These are phyloP conservation scores for Podabrus alpinus DNA, from an alignment of 2,888 invertebrate genomes.

Conservation along the genomic window DNA sequence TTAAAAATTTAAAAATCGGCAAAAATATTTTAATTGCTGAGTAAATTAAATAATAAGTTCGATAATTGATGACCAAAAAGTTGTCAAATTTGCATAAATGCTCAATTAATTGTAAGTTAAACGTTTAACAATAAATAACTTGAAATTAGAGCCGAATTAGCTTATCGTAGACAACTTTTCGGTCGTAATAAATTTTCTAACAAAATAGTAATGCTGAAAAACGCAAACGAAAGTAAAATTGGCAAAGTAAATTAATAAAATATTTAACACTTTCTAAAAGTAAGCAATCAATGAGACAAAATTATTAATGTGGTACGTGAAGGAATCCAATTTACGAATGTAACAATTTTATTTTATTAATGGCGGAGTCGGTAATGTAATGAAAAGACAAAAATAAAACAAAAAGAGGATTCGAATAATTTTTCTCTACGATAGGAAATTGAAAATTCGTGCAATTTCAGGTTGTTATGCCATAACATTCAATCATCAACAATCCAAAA, in stretches of 20 bases:
- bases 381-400: background rate
- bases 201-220: background rate
- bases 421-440: background rate
- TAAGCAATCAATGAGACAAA: background rate
- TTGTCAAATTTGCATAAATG: background rate
- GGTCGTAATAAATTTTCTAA: background rate
- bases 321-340: background rate
- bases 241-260: background rate
- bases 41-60: background rate
- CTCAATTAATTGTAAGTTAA: background rate
- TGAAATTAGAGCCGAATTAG: background rate
- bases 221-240: background rate
- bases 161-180: background rate
- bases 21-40: background rate
- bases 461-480: constrained; percentile 6
- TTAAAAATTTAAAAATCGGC: background rate
- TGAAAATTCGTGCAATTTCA: constrained; percentile 3
- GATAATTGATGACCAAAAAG: background rate
- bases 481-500: constrained; percentile 8
- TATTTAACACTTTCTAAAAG: background rate
- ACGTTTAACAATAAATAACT: background rate
- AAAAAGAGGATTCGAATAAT: background rate
- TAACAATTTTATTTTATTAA: background rate
- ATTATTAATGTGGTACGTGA: background rate
- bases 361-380: background rate